Conservation (phyloP, 2,797 vertebrate species). For the Melanotaenia maccullochi region DNA sequence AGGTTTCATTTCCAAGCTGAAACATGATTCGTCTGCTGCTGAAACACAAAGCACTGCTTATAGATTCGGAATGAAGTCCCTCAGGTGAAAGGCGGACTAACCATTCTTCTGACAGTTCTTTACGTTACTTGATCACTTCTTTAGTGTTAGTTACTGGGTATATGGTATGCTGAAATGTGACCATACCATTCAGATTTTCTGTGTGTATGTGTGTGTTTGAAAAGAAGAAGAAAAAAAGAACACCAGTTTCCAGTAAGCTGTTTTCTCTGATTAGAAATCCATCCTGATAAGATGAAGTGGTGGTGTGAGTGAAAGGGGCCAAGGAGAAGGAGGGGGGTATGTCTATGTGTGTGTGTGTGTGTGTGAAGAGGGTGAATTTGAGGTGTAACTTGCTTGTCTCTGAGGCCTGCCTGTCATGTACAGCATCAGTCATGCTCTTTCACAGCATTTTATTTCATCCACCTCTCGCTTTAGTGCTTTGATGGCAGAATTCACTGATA, state of each 20-base stretch:
- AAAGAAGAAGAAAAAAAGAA: not conserved
- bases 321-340: conserved; percentile 9
- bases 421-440: conserved; percentile 83
- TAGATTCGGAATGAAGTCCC: not conserved
- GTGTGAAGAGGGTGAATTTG: conserved; percentile 28
- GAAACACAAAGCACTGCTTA: not conserved
- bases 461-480: conserved; percentile 80
- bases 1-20: not conserved
- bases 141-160: conserved; percentile 10
- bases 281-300: conserved; percentile 58
- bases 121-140: conserved; percentile 19
- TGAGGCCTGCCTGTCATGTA: conserved; percentile 78
- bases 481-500: conserved; percentile 72
- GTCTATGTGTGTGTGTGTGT: not conserved
- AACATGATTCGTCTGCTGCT: not conserved
- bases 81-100: not conserved
- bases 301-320: conserved; percentile 26
- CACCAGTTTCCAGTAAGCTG: conserved; percentile 52
- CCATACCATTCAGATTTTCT: not conserved
- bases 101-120: conserved; percentile 9
- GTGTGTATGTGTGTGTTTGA: conserved; percentile 1
- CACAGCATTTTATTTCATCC: conserved; percentile 81
- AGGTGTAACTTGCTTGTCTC: conserved; percentile 76
- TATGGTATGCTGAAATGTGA: conserved; percentile 26
- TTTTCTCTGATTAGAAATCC: conserved; percentile 66